Base-by-base conservation (phyloP, 2,113 vertebrate species). In the Syngnathus scovelli region DNA sequence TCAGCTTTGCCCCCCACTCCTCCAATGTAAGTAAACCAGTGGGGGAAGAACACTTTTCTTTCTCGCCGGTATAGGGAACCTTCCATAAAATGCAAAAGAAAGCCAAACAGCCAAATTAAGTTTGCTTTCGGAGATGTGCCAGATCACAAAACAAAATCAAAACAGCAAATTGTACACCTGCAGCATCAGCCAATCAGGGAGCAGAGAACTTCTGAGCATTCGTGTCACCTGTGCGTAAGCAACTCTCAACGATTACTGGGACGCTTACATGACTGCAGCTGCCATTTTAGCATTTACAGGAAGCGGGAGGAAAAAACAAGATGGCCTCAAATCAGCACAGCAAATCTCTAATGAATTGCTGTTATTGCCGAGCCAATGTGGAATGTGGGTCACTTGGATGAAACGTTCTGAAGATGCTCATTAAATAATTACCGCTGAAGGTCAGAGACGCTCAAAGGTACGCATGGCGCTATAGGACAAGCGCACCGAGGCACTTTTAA, bases 381-480 rank as follows among this genome's bases (percentile, higher is more conserved):
- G 67, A 80, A 87, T 85, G 78, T 89, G 70, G 87, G 86, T 85
- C 81, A 78, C 39, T 68, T 67, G 58, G 66, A 86, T 86, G 46
- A 88, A 86, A 86, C 86, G 83, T 86, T 88, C 76, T 86, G 82
- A 80, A 67, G 78, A 69, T 36, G 63, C 65, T 68, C 75, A 75
- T 83, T 71, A 79, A 71, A 76, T 78, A 86, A 86, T 85, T 73
- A 79, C 49, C 33, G 60, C 61, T 55, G 67, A 78, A 79, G 69
- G 83, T 79, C 85, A 85, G 71, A 66, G 58, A 56, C 54, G 11
- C 52, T 75, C 36, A 43, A 65, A 71, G 61, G 21, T 67, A 39
- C 36, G 12, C 44, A 72, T 54, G 41, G 33, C 33, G 41, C 36
- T 49, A 55, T 36, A 56, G 18, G 27, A 7, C 7, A 15, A 4